phyloP scores from a whole-genome alignment of 2,888 invertebrate species.

The Alentia gelatinosa region DNA sequence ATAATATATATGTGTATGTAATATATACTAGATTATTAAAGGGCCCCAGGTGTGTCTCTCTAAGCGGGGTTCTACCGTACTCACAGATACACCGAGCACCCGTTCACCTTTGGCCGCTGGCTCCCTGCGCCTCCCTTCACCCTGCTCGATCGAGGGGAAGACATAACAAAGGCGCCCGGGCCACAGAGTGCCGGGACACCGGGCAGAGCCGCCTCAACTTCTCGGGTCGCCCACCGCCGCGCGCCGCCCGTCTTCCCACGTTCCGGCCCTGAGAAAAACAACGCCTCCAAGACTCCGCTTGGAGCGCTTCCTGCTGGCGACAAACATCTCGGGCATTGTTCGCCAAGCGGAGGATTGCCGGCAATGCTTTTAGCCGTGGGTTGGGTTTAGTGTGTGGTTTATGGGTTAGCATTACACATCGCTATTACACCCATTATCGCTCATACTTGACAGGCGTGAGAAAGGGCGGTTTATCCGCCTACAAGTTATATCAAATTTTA shows the following conservation, averaged over 20 bases:
- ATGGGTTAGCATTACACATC: no score
- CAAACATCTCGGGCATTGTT: neutral
- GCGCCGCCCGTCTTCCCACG: conserved; percentile 17
- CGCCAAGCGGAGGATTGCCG: neutral
- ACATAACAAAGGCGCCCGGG: neutral
- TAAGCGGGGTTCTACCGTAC: no score
- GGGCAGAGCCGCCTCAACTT: neutral
- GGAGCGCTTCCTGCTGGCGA: neutral
- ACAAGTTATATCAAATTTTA: neutral
- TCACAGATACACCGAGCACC: neutral
- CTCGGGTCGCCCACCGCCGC: neutral
- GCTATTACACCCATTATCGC: no score
- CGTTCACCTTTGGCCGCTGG: neutral
- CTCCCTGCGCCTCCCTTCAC: neutral
- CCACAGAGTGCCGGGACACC: neutral
- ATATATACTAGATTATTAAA: no score
- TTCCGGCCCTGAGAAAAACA: neutral
- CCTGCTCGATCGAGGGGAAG: conserved; percentile 17
- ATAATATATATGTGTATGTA: no score
- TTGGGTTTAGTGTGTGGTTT: neutral
- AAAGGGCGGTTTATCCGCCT: no score
- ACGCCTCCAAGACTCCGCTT: neutral
- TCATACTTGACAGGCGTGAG: no score
- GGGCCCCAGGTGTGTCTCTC: no score
- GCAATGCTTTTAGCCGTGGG: neutral